A percentile compares a stretch with the other conserved stretches of the same genome.
These are phyloP conservation scores for Crenuchus spilurus DNA, from an alignment of 2,797 vertebrate species.

Conservation along the genomic window DNA sequence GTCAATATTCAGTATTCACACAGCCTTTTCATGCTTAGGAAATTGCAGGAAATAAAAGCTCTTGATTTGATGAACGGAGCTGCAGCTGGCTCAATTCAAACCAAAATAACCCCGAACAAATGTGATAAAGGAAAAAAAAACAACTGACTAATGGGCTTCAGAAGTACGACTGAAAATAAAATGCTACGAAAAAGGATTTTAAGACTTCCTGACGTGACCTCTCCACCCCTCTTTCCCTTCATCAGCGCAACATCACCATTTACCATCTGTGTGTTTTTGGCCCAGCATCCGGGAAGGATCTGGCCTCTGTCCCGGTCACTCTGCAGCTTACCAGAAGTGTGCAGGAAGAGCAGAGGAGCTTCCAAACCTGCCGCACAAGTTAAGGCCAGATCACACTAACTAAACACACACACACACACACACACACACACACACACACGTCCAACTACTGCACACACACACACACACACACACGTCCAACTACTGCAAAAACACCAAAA, in stretches of 20 bases:
- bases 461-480: too few relatives aligned
- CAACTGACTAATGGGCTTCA: neutral
- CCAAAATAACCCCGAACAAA: neutral
- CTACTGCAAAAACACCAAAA: too few relatives aligned
- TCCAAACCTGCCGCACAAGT: neutral
- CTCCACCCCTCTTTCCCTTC: neutral
- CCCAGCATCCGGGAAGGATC: neutral
- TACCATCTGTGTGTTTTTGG: neutral
- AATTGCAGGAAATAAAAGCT: neutral
- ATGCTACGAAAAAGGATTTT: neutral
- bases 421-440: too few relatives aligned
- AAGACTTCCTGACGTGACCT: neutral
- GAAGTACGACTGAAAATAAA: neutral
- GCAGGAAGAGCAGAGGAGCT: conserved; percentile 1
- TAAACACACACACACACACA: neutral
- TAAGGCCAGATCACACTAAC: neutral
- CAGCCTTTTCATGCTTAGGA: neutral
- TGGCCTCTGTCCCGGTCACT: conserved; percentile 3
- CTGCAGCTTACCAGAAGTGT: neutral
- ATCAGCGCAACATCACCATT: neutral
- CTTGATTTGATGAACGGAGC: neutral
- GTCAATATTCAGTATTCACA: neutral
- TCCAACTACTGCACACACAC: too few relatives aligned
- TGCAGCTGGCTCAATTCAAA: conserved; percentile 16
- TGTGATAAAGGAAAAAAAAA: neutral